Base-by-base conservation (phyloP, 1,140 invertebrate genomes). In the Drosophila tsacasi region DNA sequence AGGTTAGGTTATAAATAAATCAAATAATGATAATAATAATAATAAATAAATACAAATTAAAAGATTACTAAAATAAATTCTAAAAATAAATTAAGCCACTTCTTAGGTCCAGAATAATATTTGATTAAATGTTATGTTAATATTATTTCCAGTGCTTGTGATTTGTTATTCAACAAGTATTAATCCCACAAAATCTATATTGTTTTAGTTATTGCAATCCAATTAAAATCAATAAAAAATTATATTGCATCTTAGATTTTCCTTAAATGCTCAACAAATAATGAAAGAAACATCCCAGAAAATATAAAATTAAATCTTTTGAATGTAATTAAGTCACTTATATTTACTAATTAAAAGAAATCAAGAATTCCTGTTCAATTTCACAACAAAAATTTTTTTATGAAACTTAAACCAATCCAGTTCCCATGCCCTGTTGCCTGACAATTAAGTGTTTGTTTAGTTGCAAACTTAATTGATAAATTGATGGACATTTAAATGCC, bases 401-500 rank as follows among this genome's bases (percentile, higher is more conserved):
- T 9, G 39, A 42, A 42, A 42, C 17, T 2, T 8, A 44, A 19
- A 10, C 0, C 6, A 21, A 60, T 40, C 17, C 35, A 44, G 32
- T 66, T 57, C 66, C 55, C 64, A 76, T 42, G 62, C 17, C 71
- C 47, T 39, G 47, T 68, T 39, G 39, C 64, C 60, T 77, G 68
- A 86, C 82, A 85, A 85, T 86, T 82, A 86, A 86, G 86, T 67
- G 76, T 87, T 74, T 85, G 71, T 87, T 74, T 85, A 84, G 68
- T 74, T 75, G 46, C 67, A 62, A 81, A 84, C 60, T 79, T 81
- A 89, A 89, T 89, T 89, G 81, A 79, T 81, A 79, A 79, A 79
- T 79, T 89, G 85, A 90, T 89, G 64, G 82, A 90, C 84, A 81
- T 67, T 69, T 89, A 90, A 90, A 90, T 85, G 81, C 54, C 59